A percentile compares a stretch with the other conserved stretches of the same genome.
phyloP scores from a whole-genome alignment of 2,888 invertebrate species.

The Arrhopalites spinosus region DNA sequence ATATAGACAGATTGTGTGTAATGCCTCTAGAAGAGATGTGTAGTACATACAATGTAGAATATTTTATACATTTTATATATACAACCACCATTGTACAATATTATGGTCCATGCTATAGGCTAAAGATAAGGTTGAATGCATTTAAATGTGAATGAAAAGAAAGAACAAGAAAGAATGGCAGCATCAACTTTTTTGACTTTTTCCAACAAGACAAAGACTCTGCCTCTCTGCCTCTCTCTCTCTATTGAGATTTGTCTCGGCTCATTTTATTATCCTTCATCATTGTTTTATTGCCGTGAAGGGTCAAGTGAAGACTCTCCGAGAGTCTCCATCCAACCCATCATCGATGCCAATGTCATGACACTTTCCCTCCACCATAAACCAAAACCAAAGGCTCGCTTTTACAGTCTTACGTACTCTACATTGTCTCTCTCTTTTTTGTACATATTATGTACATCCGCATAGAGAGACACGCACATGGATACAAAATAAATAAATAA shows the following conservation, averaged over 20 bases:
- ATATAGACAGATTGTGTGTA: background rate
- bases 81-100: no score
- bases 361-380: slow-evolving; percentile 39
- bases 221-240: slow-evolving; percentile 14
- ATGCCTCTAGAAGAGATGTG: background rate
- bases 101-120: background rate
- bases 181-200: background rate
- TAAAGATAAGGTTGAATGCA: slow-evolving; percentile 10
- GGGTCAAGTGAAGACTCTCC: slow-evolving; percentile 39
- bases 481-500: slow-evolving; percentile 11
- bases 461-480: slow-evolving; percentile 6
- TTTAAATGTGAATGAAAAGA: background rate
- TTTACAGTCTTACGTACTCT: slow-evolving; percentile 21
- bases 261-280: slow-evolving; percentile 56
- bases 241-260: slow-evolving; percentile 56
- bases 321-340: slow-evolving; percentile 35
- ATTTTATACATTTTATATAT: no score
- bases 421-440: background rate
- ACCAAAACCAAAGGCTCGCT: slow-evolving; percentile 38
- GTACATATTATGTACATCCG: background rate
- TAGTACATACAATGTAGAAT: no score
- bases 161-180: background rate
- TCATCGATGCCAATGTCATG: slow-evolving; percentile 40
- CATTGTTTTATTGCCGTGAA: slow-evolving; percentile 56
- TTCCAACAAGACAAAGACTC: background rate